Evolutionary conservation across 1,140 invertebrate genomes (phyloP), one percentile per base, ranked within the genome.

Genomic region (Aphelenchoides avenae): DNA sequence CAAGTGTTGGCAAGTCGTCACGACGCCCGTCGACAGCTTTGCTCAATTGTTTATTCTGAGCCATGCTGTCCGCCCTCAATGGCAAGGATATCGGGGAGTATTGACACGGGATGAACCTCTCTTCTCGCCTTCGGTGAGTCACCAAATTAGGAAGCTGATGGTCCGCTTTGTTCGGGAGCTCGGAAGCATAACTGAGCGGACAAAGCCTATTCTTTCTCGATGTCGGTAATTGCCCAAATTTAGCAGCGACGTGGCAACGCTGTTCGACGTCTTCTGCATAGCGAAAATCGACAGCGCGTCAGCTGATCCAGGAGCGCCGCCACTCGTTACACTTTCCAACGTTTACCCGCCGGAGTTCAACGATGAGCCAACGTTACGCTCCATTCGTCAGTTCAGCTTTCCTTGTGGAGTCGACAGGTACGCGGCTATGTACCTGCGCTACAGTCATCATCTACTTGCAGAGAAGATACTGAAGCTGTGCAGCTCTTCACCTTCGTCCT

Each of bases 201-300:
- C n/a, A n/a, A n/a, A n/a, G n/a, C n/a, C n/a, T n/a, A n/a, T n/a
- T n/a, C n/a, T n/a, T n/a, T n/a, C n/a, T n/a, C n/a, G n/a, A n/a
- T n/a, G n/a, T n/a, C n/a, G n/a, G n/a, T n/a, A n/a, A n/a, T n/a
- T n/a, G n/a, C n/a, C n/a, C n/a, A n/a, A n/a, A n/a, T 68, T 33
- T 27, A 68, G 66, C 27, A 20, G 20, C 9, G 57, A 70, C 40
- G 43, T 57, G 11, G 68, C 58, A 7, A 71, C 69, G 2, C 41
- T 69, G 13, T 71, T 73, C 43, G 69, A 71, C 29, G 69, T 71
- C 13, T 71, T 70, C 40, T 73, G 70, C 15, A 69, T 64, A 54
- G 31, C 58, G 31, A 49, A 39, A 1, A 40, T 46, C 0, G 11
- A 42, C 40, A 3, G n/a, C 39, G 18, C 27, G 4, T 30, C 41